Base-by-base conservation (phyloP, 2,797 vertebrate genomes). In the Acanthis flammea region DNA sequence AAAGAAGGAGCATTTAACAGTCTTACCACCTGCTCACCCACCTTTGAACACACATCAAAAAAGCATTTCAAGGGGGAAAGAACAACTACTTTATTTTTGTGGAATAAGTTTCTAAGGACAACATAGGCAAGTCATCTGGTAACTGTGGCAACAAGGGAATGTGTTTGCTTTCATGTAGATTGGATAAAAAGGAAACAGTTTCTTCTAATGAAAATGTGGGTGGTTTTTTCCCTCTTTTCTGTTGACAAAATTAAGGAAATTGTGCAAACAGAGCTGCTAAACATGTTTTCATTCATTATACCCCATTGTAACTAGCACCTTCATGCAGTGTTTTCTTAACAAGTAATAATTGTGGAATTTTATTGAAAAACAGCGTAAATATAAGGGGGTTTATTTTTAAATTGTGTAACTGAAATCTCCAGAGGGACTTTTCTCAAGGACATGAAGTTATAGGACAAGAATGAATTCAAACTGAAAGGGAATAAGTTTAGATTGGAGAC, bases 41-140 rank as follows among this genome's bases (percentile, higher is more conserved):
- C 58, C 94, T 97, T 94, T 97, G 92, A 90, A 95, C 41, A 95
- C 35, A 71, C 94, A 96, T 95, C 83, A 95, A 92, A 93, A 75
- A 8, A 81, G 28, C n/a, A 67, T 87, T 92, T 97, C 88, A 93
- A 96, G 71, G 45, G 74, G 45, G 70, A 86, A 33, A 58, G 19
- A 82, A n/a, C 14, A 90, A 71, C 72, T 88, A 50, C 53, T 76
- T 79, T 84, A 48, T 39, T 94, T 76, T 55, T 92, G 70, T 37
- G 76, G 86, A 95, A 27, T 47, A 95, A 95, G 79, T 95, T 86
- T 92, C 35, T 86, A 45, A 78, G 70, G 81, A 48, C 65, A 67
- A 23, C 1, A 95, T 45, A 41, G 39, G 39, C 39, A 39, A 77
- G 30, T 88, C 50, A n/a, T 92, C 82, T 54, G 47, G 83, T 96